Base-by-base conservation (phyloP, 2,113 vertebrate species). In the Percina caprodes region DNA sequence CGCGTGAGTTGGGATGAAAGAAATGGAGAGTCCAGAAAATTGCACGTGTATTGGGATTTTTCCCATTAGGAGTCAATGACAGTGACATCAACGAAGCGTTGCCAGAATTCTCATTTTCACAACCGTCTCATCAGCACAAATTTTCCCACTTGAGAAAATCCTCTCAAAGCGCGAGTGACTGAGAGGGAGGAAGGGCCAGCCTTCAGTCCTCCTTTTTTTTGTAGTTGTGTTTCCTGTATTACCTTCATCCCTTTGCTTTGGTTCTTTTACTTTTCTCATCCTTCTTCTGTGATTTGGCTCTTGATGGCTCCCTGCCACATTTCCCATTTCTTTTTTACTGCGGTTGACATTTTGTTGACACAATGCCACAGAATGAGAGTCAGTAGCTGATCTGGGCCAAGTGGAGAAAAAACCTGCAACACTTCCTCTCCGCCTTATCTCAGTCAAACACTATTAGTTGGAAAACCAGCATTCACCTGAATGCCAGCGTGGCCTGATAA, bases 121-220 rank as follows among this genome's bases (percentile, higher is more conserved):
- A 77, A 74, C 79, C 54, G 81, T 89, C 77, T 82, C 87, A 84
- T 89, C 84, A 81, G 86, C 75, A 86, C 21, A 90, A 83, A 91
- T 79, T 49, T 74, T 69, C 66, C 61, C 77, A 84, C 86, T 87
- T 18, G 74, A 85, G 85, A 77, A 89, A 88, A 84, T 85, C 61
- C 82, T 73, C 65, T 82, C 51, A 24, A 23, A 55, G 77, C 26
- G 3, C 3, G 67, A 69, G 56, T 5, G 51, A 26, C 46, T 24
- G 54, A 35, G 46, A 51, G 35, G 39, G 46, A 56, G 48, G 56
- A 52, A 49, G 65, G 52, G 42, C 54, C 49, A 1, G 13, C 18
- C 48, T 51, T 58, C 65, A 33, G 0, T 48, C 63, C 18, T 48
- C 46, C 10, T 0, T 10, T 18, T 11, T 24, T 5, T 13, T 7